These are phyloP conservation scores for Campoplex capitator DNA, from an alignment of 2,888 invertebrate species.

Conservation along the genomic window DNA sequence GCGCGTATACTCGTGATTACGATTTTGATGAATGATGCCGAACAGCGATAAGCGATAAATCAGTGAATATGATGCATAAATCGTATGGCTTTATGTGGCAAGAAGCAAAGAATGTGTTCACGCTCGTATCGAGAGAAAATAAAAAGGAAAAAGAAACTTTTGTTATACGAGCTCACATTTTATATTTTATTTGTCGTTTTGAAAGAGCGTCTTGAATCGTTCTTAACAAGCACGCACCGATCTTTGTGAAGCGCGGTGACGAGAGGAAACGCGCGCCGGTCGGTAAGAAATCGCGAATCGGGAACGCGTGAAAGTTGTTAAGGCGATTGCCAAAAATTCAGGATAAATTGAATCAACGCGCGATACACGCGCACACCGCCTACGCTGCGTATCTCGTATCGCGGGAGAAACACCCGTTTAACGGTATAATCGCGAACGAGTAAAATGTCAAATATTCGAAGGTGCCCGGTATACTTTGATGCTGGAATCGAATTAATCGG, in stretches of 20 bases:
- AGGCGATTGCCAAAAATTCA: slow-evolving; percentile 42
- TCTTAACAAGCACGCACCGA: slow-evolving; percentile 17
- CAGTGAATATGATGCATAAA: slow-evolving; percentile 51
- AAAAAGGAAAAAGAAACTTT: slow-evolving; percentile 17
- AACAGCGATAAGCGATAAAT: slow-evolving; percentile 40
- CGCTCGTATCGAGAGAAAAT: slow-evolving; percentile 14
- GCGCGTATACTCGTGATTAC: slow-evolving; percentile 7
- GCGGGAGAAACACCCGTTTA: slow-evolving; percentile 22
- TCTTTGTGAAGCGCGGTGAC: background rate
- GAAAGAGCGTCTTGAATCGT: slow-evolving; percentile 16
- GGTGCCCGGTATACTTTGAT: background rate
- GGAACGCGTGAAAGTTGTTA: slow-evolving; percentile 56
- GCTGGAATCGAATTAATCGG: background rate
- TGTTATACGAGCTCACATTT: slow-evolving; percentile 19
- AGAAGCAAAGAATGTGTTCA: slow-evolving; percentile 32
- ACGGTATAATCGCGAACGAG: slow-evolving; percentile 5
- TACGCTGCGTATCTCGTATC: slow-evolving; percentile 29
- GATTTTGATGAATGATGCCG: slow-evolving; percentile 45
- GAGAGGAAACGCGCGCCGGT: background rate
- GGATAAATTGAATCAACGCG: slow-evolving; percentile 50
- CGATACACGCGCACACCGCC: slow-evolving; percentile 38
- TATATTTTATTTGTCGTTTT: slow-evolving; percentile 30
- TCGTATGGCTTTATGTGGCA: slow-evolving; percentile 41
- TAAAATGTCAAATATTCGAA: slow-evolving; percentile 15
- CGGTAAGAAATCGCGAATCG: slow-evolving; percentile 12